Conservation (phyloP, 2,113 vertebrate genomes). For the Lophius piscatorius region DNA sequence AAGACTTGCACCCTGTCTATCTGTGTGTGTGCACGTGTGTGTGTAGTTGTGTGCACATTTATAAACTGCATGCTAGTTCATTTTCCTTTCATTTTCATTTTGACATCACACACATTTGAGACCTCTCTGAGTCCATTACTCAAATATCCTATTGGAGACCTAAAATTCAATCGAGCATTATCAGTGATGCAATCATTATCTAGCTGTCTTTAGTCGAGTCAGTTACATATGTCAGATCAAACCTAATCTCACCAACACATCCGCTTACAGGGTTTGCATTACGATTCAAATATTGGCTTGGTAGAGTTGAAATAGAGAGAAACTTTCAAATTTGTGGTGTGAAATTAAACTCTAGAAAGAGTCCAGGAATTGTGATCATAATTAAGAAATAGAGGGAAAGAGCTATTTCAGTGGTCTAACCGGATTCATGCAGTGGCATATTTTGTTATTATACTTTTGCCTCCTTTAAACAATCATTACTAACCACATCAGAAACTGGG, state of each 20-base stretch:
- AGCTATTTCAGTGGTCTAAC: too few relatives aligned
- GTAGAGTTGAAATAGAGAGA: constrained; percentile 9
- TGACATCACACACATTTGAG: constrained; percentile 23
- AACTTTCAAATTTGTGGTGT: background rate
- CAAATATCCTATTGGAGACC: constrained; percentile 46
- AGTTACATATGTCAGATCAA: constrained; percentile 53
- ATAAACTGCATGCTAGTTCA: constrained; percentile 35
- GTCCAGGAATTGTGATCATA: too few relatives aligned
- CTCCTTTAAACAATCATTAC: constrained; percentile 41
- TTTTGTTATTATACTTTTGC: constrained; percentile 29
- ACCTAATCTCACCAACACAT: constrained; percentile 54
- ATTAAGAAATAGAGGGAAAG: too few relatives aligned
- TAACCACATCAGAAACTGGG: constrained; percentile 35
- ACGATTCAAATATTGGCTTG: constrained; percentile 19
- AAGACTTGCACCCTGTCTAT: constrained; percentile 10
- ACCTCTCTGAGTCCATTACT: constrained; percentile 21
- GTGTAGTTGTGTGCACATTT: background rate
- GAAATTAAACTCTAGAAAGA: constrained; percentile 13
- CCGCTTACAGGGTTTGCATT: constrained; percentile 43
- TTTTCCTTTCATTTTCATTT: constrained; percentile 53
- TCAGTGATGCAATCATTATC: constrained; percentile 47
- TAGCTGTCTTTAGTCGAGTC: constrained; percentile 33
- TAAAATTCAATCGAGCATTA: constrained; percentile 50
- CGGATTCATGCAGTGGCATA: too few relatives aligned
- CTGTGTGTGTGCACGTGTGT: background rate